These are phyloP conservation scores for Brachionus paranguensis DNA, from an alignment of 1,140 invertebrate species.

Conservation along the genomic window DNA sequence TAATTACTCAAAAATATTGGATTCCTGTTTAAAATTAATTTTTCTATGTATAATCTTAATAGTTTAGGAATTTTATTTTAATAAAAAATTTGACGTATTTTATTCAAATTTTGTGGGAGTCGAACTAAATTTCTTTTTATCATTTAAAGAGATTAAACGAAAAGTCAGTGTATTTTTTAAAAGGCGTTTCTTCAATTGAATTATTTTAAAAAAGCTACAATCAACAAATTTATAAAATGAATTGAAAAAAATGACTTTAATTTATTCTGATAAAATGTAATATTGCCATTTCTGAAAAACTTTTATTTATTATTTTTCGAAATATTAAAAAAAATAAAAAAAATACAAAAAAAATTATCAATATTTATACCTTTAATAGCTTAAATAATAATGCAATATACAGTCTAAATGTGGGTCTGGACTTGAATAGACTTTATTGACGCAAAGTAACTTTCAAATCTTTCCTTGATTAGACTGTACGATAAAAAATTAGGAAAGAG, in stretches of 20 bases:
- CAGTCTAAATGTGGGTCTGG: not conserved
- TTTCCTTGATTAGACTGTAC: not conserved
- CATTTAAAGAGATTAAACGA: too few relatives aligned
- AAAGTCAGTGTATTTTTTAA: not conserved
- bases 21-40: too few relatives aligned
- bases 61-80: too few relatives aligned
- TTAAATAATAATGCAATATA: constrained; percentile 25
- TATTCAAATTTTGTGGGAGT: too few relatives aligned
- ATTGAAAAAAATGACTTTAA: not conserved
- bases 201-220: too few relatives aligned
- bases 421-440: not conserved
- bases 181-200: not conserved
- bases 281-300: not conserved
- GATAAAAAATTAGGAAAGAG: not conserved
- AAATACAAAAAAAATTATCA: constrained; percentile 7
- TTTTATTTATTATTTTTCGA: not conserved
- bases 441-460: not conserved
- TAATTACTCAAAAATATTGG: too few relatives aligned
- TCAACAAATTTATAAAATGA: too few relatives aligned
- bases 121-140: too few relatives aligned
- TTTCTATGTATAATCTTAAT: too few relatives aligned
- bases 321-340: not conserved
- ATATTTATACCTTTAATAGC: constrained; percentile 7
- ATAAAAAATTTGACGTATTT: too few relatives aligned
- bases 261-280: not conserved